Conservation (phyloP, 92 coral and sea anemone genomes). For the Diadumene lineata region DNA sequence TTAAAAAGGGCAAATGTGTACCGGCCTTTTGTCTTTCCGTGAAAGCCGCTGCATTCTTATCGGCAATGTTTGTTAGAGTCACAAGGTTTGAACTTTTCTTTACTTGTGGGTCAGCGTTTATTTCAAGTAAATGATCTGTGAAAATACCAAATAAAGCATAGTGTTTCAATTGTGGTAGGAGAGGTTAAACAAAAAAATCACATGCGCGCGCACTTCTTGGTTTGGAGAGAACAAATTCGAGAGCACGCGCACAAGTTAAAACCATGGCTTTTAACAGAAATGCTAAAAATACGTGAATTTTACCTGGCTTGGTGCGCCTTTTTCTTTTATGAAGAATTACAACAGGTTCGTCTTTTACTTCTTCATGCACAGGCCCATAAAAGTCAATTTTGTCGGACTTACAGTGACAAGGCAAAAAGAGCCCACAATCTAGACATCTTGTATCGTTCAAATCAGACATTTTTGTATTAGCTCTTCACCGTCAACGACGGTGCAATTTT, state of each 20-base stretch:
- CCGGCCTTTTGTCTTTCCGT: conserved; percentile 7
- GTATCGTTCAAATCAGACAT: conserved; percentile 46
- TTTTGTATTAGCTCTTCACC: neutral
- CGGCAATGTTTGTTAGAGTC: conserved; percentile 4
- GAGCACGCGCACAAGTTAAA: conserved; percentile 1
- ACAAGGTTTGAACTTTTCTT: neutral
- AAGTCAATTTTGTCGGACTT: conserved; percentile 51
- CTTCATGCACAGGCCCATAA: conserved; percentile 35
- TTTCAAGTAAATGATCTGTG: neutral
- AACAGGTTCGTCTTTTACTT: conserved; percentile 50
- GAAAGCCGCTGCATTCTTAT: conserved; percentile 21
- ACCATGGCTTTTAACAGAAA: too few relatives aligned
- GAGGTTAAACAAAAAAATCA: too few relatives aligned
- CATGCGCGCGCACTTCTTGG: too few relatives aligned
- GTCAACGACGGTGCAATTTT: conserved; percentile 3
- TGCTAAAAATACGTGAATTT: too few relatives aligned
- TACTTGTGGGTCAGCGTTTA: neutral
- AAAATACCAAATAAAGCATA: neutral
- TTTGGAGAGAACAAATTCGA: neutral
- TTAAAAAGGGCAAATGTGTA: conserved; percentile 31
- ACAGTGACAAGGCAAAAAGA: conserved; percentile 81
- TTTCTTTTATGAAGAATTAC: conserved; percentile 46
- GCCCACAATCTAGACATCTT: conserved; percentile 70
- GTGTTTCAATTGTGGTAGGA: too few relatives aligned
- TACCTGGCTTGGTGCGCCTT: conserved; percentile 40